A percentile compares a stretch with the other conserved stretches of the same genome.
phyloP scores from a whole-genome alignment of 2,797 vertebrate genomes.

The Lophura swinhoii region DNA sequence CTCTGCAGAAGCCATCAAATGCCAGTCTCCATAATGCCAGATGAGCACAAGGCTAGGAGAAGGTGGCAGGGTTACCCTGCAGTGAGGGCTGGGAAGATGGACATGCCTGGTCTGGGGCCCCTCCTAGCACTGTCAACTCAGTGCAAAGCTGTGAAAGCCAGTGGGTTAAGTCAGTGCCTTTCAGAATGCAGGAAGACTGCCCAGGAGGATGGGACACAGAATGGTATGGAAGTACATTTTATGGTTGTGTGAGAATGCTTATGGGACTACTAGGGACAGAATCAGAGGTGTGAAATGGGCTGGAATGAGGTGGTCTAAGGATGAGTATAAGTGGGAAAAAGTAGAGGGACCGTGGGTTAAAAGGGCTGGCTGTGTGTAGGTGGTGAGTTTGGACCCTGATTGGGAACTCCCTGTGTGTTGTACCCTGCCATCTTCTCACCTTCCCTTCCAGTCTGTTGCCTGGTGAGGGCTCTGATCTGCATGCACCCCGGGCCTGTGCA shows the following conservation, averaged over 20 bases:
- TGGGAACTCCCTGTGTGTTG: rapidly evolving
- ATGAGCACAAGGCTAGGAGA: neutral
- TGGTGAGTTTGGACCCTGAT: neutral
- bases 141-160: neutral
- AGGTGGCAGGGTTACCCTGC: neutral
- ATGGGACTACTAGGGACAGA: rapidly evolving
- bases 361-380: neutral
- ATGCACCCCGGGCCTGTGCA: no score
- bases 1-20: neutral
- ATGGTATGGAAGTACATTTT: neutral
- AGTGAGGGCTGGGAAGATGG: neutral
- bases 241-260: neutral
- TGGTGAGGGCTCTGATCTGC: neutral
- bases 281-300: neutral
- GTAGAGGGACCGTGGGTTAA: neutral
- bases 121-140: neutral
- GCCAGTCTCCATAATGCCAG: neutral
- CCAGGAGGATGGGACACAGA: no score
- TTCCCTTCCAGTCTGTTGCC: neutral
- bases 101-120: neutral
- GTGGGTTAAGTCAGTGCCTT: neutral
- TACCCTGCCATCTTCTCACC: neutral
- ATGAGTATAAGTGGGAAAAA: neutral
- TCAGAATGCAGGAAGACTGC: neutral
- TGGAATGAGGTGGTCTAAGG: neutral